These are phyloP conservation scores for Zonotrichia leucophrys DNA, from an alignment of 2,113 vertebrate genomes.

Conservation along the genomic window DNA sequence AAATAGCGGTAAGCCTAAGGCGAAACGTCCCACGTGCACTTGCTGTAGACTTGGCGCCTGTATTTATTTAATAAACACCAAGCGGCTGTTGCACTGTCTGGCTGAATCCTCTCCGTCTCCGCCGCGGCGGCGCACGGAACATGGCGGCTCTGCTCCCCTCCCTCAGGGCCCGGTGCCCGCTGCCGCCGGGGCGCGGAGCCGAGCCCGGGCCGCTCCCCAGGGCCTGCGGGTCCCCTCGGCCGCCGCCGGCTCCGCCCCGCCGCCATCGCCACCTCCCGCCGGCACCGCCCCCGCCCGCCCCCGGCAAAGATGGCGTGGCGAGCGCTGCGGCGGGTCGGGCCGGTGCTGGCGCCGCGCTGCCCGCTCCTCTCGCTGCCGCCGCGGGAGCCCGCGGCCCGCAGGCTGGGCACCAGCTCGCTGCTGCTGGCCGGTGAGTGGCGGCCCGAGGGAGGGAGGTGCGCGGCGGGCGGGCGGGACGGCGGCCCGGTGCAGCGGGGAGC, in stretches of 20 bases:
- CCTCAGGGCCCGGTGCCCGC: background rate
- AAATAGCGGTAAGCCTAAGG: background rate
- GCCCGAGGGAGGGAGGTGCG: background rate
- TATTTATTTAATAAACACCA: background rate
- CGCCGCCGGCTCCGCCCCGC: no score
- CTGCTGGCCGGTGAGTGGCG: background rate
- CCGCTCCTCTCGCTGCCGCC: background rate
- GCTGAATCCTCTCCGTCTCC: no score
- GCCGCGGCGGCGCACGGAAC: background rate
- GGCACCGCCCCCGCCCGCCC: background rate
- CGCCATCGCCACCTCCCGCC: background rate
- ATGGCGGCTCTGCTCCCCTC: background rate
- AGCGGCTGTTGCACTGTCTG: background rate
- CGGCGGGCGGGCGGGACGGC: background rate
- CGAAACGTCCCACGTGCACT: background rate
- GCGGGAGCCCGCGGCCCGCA: background rate
- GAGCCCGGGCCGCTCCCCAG: background rate
- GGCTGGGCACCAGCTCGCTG: background rate
- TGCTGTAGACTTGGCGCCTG: background rate
- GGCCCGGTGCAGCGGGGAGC: background rate
- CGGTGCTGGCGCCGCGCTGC: background rate
- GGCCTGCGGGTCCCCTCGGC: background rate
- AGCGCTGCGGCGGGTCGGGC: background rate
- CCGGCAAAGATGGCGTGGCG: background rate
- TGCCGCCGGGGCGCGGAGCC: background rate